phyloP scores from a whole-genome alignment of 2,113 vertebrate species.

The Catagonus wagneri region DNA sequence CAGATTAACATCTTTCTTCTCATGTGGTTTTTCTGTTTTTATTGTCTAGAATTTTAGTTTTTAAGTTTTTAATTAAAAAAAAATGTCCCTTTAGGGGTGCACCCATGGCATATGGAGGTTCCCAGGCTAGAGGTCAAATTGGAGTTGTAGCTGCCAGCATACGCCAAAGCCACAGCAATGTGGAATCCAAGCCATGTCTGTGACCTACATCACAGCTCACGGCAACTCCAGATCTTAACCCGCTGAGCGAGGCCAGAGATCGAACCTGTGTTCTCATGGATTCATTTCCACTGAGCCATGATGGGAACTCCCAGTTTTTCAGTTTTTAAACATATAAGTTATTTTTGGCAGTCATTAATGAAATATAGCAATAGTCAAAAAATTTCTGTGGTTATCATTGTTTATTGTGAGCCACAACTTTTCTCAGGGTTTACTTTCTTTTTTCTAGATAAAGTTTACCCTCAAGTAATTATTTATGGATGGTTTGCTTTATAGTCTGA shows the following conservation, averaged over 20 bases:
- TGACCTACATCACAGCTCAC: too few species aligned
- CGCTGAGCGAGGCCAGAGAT: too few species aligned
- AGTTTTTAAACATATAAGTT: not conserved
- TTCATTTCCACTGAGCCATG: too few species aligned
- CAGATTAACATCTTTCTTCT: not conserved
- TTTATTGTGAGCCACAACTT: not conserved
- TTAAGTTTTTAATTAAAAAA: not conserved
- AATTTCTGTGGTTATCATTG: not conserved
- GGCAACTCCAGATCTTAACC: too few species aligned
- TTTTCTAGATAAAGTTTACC: not conserved
- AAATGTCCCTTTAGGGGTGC: too few species aligned
- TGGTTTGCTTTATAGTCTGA: not conserved
- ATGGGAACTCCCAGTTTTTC: too few species aligned
- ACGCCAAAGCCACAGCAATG: too few species aligned
- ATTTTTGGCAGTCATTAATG: slow-evolving; percentile 4
- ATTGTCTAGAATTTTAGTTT: slow-evolving; percentile 16
- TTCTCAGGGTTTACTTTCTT: not conserved
- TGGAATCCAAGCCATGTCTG: too few species aligned
- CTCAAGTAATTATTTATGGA: not conserved
- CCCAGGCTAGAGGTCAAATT: too few species aligned
- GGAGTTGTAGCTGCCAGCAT: too few species aligned
- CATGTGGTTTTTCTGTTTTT: not conserved
- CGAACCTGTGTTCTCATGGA: too few species aligned
- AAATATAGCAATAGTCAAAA: not conserved
- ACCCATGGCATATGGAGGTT: too few species aligned